Percentiles rank a stretch among this genome's conserved stretches.
Conservation (phyloP, 2,113 vertebrate species). For the Rhea pennata region DNA sequence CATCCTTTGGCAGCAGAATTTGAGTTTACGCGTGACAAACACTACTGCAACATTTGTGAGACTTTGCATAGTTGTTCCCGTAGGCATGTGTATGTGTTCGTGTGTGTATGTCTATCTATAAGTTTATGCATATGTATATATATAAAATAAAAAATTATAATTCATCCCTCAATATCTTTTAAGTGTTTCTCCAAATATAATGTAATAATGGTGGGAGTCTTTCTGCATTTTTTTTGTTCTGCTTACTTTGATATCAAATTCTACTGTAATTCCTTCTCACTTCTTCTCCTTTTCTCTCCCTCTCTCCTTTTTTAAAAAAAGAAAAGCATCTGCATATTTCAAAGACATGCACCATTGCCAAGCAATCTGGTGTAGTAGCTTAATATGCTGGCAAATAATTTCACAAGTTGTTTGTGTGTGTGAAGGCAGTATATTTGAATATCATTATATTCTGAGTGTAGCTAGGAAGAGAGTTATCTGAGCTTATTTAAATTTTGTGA, state of each 20-base stretch:
- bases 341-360: slow-evolving; percentile 68
- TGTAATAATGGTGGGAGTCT: slow-evolving; percentile 21
- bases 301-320: slow-evolving; percentile 67
- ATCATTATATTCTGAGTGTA: slow-evolving; percentile 67
- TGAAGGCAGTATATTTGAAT: slow-evolving; percentile 71
- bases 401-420: slow-evolving; percentile 74
- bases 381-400: slow-evolving; percentile 77
- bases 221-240: slow-evolving; percentile 57
- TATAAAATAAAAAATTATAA: background rate
- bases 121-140: background rate
- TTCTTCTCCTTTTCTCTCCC: slow-evolving; percentile 53
- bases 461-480: slow-evolving; percentile 38
- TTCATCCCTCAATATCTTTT: slow-evolving; percentile 18
- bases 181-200: slow-evolving; percentile 12
- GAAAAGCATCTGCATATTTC: slow-evolving; percentile 75
- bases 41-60: background rate
- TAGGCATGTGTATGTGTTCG: background rate
- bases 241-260: slow-evolving; percentile 57
- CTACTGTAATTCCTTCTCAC: slow-evolving; percentile 67
- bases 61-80: slow-evolving; percentile 11
- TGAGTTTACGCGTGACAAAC: background rate
- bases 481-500: slow-evolving; percentile 59
- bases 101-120: background rate
- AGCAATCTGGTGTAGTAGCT: slow-evolving; percentile 77
- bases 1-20: slow-evolving; percentile 5